Conservation (phyloP, 2,113 vertebrate genomes). For the Pteropus alecto region DNA sequence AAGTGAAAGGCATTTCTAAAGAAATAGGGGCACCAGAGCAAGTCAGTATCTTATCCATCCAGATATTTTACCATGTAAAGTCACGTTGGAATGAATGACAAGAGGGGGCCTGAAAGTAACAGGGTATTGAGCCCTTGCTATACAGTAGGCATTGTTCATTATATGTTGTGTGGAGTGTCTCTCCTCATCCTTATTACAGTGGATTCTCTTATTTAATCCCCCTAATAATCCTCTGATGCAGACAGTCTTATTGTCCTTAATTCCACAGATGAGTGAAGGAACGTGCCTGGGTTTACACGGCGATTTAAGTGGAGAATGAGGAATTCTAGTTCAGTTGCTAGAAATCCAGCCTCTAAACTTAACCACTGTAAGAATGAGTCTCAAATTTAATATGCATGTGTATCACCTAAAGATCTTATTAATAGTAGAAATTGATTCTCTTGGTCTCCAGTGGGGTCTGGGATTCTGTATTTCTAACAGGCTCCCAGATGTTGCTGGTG, state of each 20-base stretch:
- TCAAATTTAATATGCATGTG: not conserved
- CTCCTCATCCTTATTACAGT: not conserved
- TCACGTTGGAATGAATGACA: not conserved
- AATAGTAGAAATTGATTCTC: not conserved
- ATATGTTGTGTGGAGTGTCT: not conserved
- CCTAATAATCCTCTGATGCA: not conserved
- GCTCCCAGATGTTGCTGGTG: not conserved
- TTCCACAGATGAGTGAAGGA: slow-evolving; percentile 1
- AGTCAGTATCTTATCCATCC: not conserved
- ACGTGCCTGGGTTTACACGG: not conserved
- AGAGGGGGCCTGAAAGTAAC: not conserved
- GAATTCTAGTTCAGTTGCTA: not conserved
- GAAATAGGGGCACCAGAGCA: not conserved
- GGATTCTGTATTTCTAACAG: not conserved
- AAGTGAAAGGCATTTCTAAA: not conserved
- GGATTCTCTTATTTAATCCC: not conserved
- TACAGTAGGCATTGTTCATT: not conserved
- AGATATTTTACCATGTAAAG: not conserved
- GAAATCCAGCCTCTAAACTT: not conserved
- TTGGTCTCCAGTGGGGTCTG: not conserved
- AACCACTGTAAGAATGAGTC: not conserved
- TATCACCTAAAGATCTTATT: not conserved
- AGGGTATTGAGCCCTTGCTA: not conserved
- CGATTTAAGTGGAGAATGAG: not conserved
- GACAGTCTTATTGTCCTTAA: not conserved